Conservation (phyloP, 1,140 invertebrate species). For the Cydia strobilella region DNA sequence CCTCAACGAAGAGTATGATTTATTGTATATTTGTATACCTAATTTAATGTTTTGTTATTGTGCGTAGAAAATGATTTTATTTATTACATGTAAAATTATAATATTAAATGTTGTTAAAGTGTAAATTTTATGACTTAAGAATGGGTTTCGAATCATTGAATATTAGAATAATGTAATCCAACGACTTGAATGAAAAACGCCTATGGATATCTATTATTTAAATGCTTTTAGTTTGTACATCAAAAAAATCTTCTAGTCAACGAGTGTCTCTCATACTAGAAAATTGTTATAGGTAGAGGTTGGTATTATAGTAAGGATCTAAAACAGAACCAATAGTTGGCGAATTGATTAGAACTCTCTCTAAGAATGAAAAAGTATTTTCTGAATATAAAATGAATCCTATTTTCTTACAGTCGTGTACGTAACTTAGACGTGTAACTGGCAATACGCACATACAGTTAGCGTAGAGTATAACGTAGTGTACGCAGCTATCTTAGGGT, state of each 20-base stretch:
- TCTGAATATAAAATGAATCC: slow-evolving; percentile 72
- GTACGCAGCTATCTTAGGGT: slow-evolving; percentile 39
- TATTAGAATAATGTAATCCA: slow-evolving; percentile 56
- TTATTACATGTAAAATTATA: slow-evolving; percentile 28
- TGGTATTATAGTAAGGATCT: slow-evolving; percentile 59
- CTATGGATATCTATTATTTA: slow-evolving; percentile 54
- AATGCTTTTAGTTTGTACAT: slow-evolving; percentile 52
- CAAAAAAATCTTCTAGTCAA: slow-evolving; percentile 54
- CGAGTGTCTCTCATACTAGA: slow-evolving; percentile 70
- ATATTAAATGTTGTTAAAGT: slow-evolving; percentile 28
- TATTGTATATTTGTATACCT: slow-evolving; percentile 48
- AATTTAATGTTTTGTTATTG: slow-evolving; percentile 50
- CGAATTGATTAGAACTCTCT: slow-evolving; percentile 65
- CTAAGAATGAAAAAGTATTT: slow-evolving; percentile 70
- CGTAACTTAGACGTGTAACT: slow-evolving; percentile 66
- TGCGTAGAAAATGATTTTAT: slow-evolving; percentile 30
- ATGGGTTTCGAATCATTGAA: slow-evolving; percentile 76
- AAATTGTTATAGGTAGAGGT: slow-evolving; percentile 66
- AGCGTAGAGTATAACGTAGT: slow-evolving; percentile 48
- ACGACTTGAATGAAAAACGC: slow-evolving; percentile 54
- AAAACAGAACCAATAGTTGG: slow-evolving; percentile 69
- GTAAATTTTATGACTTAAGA: slow-evolving; percentile 54
- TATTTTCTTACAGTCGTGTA: slow-evolving; percentile 76
- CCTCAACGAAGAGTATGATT: slow-evolving; percentile 63
- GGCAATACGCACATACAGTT: slow-evolving; percentile 69